Base-by-base conservation (phyloP, 2,888 invertebrate species). In the Calliopum simillimum region DNA sequence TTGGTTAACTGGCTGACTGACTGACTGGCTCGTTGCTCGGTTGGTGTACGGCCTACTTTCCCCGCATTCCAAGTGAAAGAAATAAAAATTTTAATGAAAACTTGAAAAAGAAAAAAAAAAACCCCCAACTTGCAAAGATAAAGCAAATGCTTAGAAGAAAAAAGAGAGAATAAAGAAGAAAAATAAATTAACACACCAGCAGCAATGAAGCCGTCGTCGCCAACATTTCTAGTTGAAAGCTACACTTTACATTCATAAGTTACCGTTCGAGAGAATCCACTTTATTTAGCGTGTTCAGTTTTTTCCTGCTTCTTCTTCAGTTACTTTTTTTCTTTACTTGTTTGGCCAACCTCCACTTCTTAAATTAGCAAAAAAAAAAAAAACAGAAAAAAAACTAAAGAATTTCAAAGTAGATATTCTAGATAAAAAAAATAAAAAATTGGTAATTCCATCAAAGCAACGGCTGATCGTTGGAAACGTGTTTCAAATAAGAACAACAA, bases 31-130 rank as follows among this genome's bases (percentile, higher is more conserved):
- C 25, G 63, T 5, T 63, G 49, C n/a, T 49, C 25, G 51, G 51
- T 33, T 56, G 56, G 43, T 44, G 55, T 55, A 44, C 82, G 84
- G 81, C 85, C 85, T 85, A 85, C 85, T 85, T 85, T 85, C 85
- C 83, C 85, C 81, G 77, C 85, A 85, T 85, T 85, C 85, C 85
- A 81, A 77, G 77, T 76, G 75, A 77, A 78, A 77, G 78, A 75
- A 76, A 74, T 63, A 74, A 65, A 69, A 19, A 69, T 68, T 33
- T 33, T 33, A 33, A 33, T 33, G 33, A 33, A 33, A 33, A 33
- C 33, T 33, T 8, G 21, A 55, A 33, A 51, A 64, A 64, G 25
- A 33, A 41, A 67, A n/a, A 25, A 58, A 47, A 5, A 65, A 25
- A 65, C 41, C 21, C 55, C 33, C 16, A 66, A 56, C 56, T 23